phyloP scores from a whole-genome alignment of 2,888 invertebrate species.

The Tachina lurida region DNA sequence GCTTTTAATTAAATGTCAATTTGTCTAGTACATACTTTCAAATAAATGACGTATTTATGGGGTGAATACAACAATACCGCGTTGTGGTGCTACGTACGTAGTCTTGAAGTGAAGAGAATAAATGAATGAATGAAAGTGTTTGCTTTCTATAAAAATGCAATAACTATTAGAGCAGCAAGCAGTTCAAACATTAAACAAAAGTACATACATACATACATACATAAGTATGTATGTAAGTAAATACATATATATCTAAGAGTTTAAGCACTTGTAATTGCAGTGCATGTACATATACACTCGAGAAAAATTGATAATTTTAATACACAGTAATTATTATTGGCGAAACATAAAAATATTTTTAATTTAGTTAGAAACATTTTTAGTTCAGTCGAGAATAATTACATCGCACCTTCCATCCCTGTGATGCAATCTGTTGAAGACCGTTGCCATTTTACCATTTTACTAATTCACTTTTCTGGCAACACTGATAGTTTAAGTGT shows the following conservation, averaged over 20 bases:
- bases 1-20: conserved; percentile 68
- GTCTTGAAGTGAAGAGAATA: neutral
- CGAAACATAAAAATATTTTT: too few species aligned
- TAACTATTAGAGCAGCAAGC: conserved; percentile 27
- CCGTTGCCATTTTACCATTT: too few species aligned
- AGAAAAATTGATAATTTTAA: neutral
- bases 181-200: conserved; percentile 20
- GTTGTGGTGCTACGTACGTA: conserved; percentile 16
- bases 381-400: too few species aligned
- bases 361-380: too few species aligned
- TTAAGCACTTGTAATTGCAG: too few species aligned
- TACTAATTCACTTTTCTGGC: too few species aligned
- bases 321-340: neutral
- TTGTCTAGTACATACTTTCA: conserved; percentile 60
- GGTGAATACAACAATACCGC: neutral
- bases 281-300: too few species aligned
- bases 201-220: neutral
- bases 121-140: conserved; percentile 15
- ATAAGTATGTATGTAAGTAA: neutral
- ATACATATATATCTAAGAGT: too few species aligned
- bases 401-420: too few species aligned
- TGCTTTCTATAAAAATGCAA: neutral
- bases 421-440: too few species aligned
- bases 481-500: too few species aligned
- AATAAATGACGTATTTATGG: conserved; percentile 61